Evolutionary conservation across 2,797 vertebrate species (phyloP).

Genomic region (Tolypeutes matacus): DNA sequence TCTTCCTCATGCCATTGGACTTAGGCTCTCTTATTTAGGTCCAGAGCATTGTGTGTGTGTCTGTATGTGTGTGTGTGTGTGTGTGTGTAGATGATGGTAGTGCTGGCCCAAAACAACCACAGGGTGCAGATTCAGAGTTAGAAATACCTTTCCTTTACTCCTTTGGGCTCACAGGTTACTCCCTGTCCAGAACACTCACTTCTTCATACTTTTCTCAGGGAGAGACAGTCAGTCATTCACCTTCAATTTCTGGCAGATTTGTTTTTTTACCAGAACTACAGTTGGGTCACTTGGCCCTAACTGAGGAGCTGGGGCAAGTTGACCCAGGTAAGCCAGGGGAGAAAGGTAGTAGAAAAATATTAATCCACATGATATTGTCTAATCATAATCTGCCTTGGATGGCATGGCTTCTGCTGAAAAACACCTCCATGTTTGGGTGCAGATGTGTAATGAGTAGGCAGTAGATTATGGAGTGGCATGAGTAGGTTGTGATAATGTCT

Average conservation of each 20-base stretch:
- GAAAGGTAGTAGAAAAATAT: not conserved
- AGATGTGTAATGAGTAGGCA: not conserved
- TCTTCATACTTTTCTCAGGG: constrained; percentile 72
- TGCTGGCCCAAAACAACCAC: not conserved
- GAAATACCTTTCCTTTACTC: not conserved
- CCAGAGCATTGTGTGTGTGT: too few species aligned
- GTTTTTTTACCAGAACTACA: constrained; percentile 75
- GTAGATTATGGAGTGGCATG: too few species aligned
- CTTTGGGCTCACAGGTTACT: not conserved
- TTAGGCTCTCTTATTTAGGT: not conserved
- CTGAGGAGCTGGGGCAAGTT: constrained; percentile 40
- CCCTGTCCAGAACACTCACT: not conserved
- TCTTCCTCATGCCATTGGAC: not conserved
- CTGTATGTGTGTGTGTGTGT: too few species aligned
- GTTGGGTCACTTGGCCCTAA: constrained; percentile 41
- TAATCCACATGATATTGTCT: not conserved
- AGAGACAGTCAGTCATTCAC: constrained; percentile 72
- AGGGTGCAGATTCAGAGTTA: too few species aligned
- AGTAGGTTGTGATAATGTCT: too few species aligned
- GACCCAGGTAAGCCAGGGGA: constrained; percentile 50
- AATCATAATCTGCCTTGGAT: not conserved
- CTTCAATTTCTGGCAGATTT: constrained; percentile 75
- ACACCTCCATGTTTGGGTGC: not conserved
- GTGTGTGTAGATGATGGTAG: too few species aligned
- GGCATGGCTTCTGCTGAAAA: not conserved